phyloP scores from a whole-genome alignment of 2,797 vertebrate genomes.

The Lacerta viridis region DNA sequence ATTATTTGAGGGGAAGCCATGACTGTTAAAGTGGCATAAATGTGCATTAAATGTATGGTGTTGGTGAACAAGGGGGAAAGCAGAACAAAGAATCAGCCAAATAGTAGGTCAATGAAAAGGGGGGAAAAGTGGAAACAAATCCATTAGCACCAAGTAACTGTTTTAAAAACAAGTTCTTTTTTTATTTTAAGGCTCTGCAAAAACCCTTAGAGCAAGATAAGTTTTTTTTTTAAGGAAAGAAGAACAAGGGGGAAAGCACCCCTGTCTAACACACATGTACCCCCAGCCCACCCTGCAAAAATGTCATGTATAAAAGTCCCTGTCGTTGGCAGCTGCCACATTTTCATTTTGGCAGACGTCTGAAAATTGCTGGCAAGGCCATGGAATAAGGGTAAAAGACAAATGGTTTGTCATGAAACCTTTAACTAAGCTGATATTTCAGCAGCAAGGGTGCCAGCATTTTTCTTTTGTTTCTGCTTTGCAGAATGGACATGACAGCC shows the following conservation, averaged over 20 bases:
- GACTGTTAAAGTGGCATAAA: too few relatives aligned
- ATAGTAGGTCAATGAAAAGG: neutral
- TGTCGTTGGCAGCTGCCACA: slow-evolving; percentile 68
- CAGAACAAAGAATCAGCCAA: neutral
- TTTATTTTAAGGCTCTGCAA: neutral
- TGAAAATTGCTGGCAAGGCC: slow-evolving; percentile 68
- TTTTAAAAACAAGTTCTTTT: neutral
- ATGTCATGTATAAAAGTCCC: slow-evolving; percentile 62
- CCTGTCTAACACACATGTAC: slow-evolving; percentile 8
- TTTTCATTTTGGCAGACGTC: slow-evolving; percentile 68
- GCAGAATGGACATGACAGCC: slow-evolving; percentile 57
- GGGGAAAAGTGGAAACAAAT: neutral
- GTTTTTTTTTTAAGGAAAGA: slow-evolving; percentile 27
- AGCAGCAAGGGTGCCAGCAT: slow-evolving; percentile 68
- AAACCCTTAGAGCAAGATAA: slow-evolving; percentile 27
- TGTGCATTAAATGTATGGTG: too few relatives aligned
- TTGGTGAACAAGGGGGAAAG: neutral
- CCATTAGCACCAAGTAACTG: neutral
- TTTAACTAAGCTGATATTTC: slow-evolving; percentile 79
- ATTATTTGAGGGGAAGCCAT: too few relatives aligned
- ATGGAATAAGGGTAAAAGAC: slow-evolving; percentile 75
- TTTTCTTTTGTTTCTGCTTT: slow-evolving; percentile 69
- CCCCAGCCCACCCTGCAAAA: neutral
- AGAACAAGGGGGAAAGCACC: slow-evolving; percentile 39
- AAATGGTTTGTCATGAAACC: slow-evolving; percentile 75